phyloP scores from a whole-genome alignment of 2,797 vertebrate species.

The Tangara arthus region DNA sequence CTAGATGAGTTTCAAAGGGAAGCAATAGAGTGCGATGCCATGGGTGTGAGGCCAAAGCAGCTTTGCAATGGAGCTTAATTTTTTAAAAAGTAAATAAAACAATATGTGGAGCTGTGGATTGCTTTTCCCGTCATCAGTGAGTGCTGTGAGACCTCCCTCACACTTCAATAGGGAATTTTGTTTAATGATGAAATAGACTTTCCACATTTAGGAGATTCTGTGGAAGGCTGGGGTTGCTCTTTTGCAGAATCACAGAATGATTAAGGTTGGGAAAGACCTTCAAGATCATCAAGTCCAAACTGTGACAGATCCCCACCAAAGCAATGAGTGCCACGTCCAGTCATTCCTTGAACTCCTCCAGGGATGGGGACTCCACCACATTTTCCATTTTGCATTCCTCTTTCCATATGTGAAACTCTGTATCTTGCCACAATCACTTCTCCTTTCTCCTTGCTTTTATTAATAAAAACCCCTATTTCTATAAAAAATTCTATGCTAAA shows the following conservation, averaged over 20 bases:
- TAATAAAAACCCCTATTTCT: background rate
- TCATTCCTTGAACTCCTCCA: background rate
- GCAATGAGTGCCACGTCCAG: fast-evolving
- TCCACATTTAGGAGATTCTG: background rate
- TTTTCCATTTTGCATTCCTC: background rate
- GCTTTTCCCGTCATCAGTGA: background rate
- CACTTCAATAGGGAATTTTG: background rate
- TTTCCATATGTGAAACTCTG: fast-evolving
- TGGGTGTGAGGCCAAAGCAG: slow-evolving; percentile 27
- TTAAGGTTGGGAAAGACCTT: background rate
- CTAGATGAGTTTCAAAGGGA: slow-evolving; percentile 4
- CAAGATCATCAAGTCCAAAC: background rate
- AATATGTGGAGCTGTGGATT: slow-evolving; percentile 11
- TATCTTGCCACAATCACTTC: background rate
- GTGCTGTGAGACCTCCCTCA: background rate
- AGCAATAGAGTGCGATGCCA: slow-evolving; percentile 14
- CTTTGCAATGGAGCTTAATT: background rate
- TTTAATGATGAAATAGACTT: background rate
- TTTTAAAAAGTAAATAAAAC: slow-evolving; percentile 25
- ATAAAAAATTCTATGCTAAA: background rate
- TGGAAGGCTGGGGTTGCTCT: background rate
- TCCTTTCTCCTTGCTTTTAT: background rate
- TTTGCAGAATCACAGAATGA: background rate
- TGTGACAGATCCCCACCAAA: background rate
- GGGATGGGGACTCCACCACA: background rate